Evolutionary conservation across 2,113 vertebrate species (phyloP).

Genomic region (Periophthalmus modestus): DNA sequence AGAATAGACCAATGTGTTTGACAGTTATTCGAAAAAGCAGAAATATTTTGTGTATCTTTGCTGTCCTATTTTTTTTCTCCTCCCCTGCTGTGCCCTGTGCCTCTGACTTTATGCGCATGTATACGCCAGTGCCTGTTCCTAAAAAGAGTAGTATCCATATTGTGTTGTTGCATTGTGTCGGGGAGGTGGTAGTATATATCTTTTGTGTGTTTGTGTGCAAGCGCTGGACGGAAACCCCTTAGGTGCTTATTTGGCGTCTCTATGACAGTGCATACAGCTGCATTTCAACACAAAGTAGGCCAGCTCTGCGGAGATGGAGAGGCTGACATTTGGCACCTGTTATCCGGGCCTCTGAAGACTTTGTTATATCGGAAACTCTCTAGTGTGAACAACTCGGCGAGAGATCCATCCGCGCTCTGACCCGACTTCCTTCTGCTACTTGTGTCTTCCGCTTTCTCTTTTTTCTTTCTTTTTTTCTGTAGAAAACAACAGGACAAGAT

Average conservation of each 20-base stretch:
- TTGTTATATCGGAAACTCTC: constrained; percentile 59
- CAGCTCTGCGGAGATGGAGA: constrained; percentile 56
- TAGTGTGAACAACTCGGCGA: constrained; percentile 37
- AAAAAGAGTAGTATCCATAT: constrained; percentile 3
- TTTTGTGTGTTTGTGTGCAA: constrained; percentile 1
- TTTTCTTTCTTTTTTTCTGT: neutral
- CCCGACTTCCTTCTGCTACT: constrained; percentile 12
- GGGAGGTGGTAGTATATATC: constrained; percentile 1
- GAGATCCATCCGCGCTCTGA: constrained; percentile 29
- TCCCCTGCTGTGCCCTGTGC: constrained; percentile 17
- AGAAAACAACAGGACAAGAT: neutral
- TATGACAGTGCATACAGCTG: constrained; percentile 63
- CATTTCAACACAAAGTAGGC: constrained; percentile 69
- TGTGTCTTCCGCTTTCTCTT: neutral
- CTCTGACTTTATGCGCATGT: constrained; percentile 20
- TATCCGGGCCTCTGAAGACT: constrained; percentile 63
- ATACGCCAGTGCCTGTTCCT: neutral
- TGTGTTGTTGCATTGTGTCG: neutral
- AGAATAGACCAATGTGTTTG: neutral
- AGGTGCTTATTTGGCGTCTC: constrained; percentile 66
- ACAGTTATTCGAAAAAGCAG: constrained; percentile 34
- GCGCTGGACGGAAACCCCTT: constrained; percentile 42
- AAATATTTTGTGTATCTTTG: constrained; percentile 11
- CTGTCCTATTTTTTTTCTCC: constrained; percentile 49
- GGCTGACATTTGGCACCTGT: constrained; percentile 63